phyloP scores from a whole-genome alignment of 2,888 invertebrate species.

The Rhynchonema sp. region DNA sequence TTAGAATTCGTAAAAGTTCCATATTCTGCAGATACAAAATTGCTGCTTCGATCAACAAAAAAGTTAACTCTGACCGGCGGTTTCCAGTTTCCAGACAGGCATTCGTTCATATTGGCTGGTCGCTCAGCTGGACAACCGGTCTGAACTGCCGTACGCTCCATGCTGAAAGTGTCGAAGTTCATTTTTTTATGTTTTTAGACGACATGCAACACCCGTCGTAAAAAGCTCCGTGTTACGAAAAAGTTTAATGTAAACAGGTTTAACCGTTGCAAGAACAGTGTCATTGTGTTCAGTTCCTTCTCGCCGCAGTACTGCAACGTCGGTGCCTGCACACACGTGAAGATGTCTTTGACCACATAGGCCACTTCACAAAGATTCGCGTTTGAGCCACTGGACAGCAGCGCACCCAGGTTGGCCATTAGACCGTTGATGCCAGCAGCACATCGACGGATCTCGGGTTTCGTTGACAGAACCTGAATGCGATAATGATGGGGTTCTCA shows the following conservation, averaged over 20 bases:
- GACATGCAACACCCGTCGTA: too few relatives aligned
- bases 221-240: too few relatives aligned
- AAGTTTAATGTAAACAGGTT: too few relatives aligned
- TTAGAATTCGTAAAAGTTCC: too few relatives aligned
- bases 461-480: neutral
- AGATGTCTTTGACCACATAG: neutral
- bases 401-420: neutral
- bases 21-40: too few relatives aligned
- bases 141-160: too few relatives aligned
- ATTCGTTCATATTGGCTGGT: neutral
- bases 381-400: neutral
- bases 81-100: too few relatives aligned
- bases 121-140: neutral
- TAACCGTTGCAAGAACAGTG: neutral
- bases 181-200: too few relatives aligned
- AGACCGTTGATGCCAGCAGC: neutral
- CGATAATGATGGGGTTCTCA: too few relatives aligned
- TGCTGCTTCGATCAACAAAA: too few relatives aligned
- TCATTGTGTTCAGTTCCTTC: neutral
- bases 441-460: neutral
- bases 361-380: neutral
- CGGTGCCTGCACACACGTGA: neutral
- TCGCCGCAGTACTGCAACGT: neutral
- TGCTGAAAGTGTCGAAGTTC: too few relatives aligned
- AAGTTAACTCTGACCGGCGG: too few relatives aligned